Evolutionary conservation across 2,888 invertebrate species (phyloP).

Genomic region (Unio pictorum): DNA sequence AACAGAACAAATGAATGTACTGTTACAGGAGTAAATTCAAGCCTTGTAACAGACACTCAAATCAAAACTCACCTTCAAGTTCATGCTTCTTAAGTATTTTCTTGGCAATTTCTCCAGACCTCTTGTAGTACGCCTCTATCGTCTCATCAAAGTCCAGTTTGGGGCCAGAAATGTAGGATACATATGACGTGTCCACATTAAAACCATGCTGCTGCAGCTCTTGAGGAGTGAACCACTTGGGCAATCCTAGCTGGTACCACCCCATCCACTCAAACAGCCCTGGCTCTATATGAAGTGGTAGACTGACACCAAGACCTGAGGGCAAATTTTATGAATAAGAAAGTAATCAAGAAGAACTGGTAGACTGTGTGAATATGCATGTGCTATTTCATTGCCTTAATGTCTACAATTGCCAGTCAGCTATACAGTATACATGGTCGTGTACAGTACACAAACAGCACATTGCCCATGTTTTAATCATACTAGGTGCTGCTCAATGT

Average conservation of each 20-base stretch:
- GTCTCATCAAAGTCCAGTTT: conserved; percentile 75
- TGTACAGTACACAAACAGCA: no score
- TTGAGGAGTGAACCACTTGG: conserved; percentile 71
- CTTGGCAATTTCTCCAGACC: conserved; percentile 77
- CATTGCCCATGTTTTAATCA: no score
- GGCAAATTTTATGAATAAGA: no score
- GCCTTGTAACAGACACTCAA: not conserved
- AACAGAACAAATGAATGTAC: not conserved
- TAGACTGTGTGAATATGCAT: no score
- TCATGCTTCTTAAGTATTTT: conserved; percentile 76
- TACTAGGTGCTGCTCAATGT: no score
- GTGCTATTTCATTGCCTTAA: no score
- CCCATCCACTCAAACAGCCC: conserved; percentile 94
- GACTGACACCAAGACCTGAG: no score
- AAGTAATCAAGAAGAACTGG: no score
- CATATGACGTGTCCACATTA: conserved; percentile 82
- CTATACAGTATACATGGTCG: no score
- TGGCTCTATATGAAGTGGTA: conserved; percentile 80
- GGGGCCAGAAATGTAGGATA: conserved; percentile 73
- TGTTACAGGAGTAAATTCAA: not conserved
- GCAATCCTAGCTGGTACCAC: conserved; percentile 79
- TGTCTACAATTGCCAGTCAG: no score
- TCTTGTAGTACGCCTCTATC: conserved; percentile 79
- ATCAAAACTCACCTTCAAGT: conserved; percentile 65
- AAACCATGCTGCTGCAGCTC: conserved; percentile 84